These are phyloP conservation scores for Chaetodon auriga DNA, from an alignment of 2,113 vertebrate genomes.

Conservation along the genomic window DNA sequence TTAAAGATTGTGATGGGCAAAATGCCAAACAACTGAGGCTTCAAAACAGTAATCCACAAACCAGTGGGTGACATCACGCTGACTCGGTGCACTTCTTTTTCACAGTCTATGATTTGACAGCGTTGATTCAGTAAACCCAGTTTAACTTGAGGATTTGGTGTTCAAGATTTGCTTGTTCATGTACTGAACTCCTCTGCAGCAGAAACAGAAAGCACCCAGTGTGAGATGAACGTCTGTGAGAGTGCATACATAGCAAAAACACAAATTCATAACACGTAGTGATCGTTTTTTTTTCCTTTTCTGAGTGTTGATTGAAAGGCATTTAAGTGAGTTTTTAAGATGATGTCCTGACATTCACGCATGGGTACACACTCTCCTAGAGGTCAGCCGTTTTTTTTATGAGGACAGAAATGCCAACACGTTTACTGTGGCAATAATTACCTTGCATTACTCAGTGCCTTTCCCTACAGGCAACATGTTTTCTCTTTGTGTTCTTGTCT, in stretches of 20 bases:
- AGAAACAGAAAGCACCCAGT: neutral
- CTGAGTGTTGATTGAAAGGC: slow-evolving; percentile 1
- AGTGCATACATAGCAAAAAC: slow-evolving; percentile 2
- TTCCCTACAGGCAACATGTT: slow-evolving; percentile 23
- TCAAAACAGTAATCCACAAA: too few relatives aligned
- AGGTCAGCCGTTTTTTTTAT: slow-evolving; percentile 1
- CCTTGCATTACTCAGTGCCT: neutral
- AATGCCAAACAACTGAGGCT: too few relatives aligned
- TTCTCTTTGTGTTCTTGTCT: slow-evolving; percentile 17
- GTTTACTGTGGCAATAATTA: slow-evolving; percentile 44
- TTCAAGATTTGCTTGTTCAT: neutral
- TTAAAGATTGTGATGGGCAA: too few relatives aligned
- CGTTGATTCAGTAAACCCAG: neutral
- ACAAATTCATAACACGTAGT: neutral
- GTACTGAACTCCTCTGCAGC: neutral
- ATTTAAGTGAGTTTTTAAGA: slow-evolving; percentile 25
- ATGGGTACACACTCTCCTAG: neutral
- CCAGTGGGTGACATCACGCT: too few relatives aligned
- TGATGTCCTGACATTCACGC: slow-evolving; percentile 16
- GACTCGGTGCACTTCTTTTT: too few relatives aligned
- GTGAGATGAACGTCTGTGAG: slow-evolving; percentile 7
- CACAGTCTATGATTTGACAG: neutral
- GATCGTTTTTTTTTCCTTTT: neutral
- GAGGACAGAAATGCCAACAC: slow-evolving; percentile 27
- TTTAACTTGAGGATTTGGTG: neutral